Evolutionary conservation across 2,113 vertebrate species (phyloP).

Genomic region (Ciconia boyciana): DNA sequence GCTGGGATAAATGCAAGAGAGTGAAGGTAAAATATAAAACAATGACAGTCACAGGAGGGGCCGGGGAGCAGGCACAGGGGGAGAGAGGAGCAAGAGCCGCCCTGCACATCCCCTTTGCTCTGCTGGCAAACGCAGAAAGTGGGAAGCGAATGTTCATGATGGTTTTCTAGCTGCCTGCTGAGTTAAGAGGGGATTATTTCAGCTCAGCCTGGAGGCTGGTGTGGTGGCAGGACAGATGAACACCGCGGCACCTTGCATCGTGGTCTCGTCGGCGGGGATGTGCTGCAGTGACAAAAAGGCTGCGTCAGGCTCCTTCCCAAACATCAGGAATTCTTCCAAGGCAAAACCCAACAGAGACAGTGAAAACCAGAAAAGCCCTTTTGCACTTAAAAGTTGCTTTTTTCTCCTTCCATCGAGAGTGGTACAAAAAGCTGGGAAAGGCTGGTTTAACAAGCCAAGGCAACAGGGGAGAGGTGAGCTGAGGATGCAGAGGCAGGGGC

Average conservation of each 20-base stretch:
- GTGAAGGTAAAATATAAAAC: neutral
- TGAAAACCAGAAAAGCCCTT: neutral
- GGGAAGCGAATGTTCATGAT: neutral
- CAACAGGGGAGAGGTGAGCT: neutral
- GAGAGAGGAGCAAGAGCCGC: neutral
- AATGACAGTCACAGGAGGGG: rapidly evolving
- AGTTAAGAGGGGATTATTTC: neutral
- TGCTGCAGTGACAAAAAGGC: neutral
- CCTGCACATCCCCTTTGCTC: neutral
- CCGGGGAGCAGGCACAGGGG: too few species aligned
- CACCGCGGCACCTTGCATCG: rapidly evolving
- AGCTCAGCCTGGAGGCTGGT: neutral
- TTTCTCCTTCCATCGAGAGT: rapidly evolving
- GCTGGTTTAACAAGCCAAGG: neutral
- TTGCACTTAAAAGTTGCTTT: neutral
- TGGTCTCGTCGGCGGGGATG: rapidly evolving
- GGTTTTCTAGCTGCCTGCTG: neutral
- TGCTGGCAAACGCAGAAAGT: neutral
- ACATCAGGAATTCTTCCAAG: neutral
- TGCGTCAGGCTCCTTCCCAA: neutral
- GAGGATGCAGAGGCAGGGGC: neutral
- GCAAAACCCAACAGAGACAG: neutral
- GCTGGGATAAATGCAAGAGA: neutral
- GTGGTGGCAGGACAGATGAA: neutral
- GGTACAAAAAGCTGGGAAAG: neutral